Evolutionary conservation across 2,797 vertebrate genomes (phyloP).

Genomic region (Acipenser oxyrinchus): DNA sequence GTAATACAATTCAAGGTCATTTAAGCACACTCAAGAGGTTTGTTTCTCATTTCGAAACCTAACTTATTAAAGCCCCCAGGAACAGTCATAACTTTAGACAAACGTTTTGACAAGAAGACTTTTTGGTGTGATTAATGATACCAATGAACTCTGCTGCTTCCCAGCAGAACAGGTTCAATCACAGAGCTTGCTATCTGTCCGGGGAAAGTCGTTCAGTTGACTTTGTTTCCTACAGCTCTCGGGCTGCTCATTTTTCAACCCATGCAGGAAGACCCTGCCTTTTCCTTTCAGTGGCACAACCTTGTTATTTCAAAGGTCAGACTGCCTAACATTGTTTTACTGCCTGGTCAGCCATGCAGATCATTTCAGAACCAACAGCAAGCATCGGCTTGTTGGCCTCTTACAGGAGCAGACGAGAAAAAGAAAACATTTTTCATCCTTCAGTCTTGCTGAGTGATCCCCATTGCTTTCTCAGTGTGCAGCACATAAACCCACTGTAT

Average conservation of each 20-base stretch:
- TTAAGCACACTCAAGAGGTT: no score
- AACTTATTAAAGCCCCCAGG: no score
- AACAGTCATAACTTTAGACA: not conserved
- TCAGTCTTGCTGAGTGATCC: no score
- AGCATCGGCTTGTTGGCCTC: no score
- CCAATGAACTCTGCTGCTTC: slow-evolving; percentile 33
- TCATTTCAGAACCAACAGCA: not conserved
- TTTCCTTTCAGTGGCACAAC: slow-evolving; percentile 14
- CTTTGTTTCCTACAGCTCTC: slow-evolving; percentile 13
- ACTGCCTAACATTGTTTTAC: not conserved
- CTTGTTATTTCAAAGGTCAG: slow-evolving; percentile 5
- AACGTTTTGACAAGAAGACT: not conserved
- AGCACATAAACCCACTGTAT: no score
- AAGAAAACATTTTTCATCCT: no score
- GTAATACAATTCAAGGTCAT: no score
- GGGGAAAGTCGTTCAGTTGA: slow-evolving; percentile 13
- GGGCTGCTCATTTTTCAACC: slow-evolving; percentile 13
- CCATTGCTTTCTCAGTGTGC: no score
- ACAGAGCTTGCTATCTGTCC: slow-evolving; percentile 8
- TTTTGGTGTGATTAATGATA: slow-evolving; percentile 49
- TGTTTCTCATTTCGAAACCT: no score
- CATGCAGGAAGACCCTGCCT: slow-evolving; percentile 6
- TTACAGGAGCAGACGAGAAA: no score
- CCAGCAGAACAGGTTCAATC: slow-evolving; percentile 1
- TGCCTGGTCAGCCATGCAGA: not conserved